Conservation (phyloP, 2,797 vertebrate genomes). For the Pantherophis alleghaniensis region DNA sequence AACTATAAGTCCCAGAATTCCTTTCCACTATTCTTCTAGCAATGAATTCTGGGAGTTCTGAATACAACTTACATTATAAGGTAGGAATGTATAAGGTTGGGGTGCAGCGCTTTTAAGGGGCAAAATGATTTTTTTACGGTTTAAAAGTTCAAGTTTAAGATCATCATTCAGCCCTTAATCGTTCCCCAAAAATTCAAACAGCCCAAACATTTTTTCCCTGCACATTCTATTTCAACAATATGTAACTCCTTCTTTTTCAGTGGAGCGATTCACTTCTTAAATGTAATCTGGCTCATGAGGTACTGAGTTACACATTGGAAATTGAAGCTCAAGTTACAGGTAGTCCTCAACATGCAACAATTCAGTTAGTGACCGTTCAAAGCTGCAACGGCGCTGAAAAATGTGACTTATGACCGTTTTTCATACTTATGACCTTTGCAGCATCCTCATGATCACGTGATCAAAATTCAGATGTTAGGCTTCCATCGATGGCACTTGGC, state of each 20-base stretch:
- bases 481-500: no score
- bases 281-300: background rate
- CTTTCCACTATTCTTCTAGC: background rate
- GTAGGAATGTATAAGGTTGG: background rate
- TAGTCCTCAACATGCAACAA: no score
- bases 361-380: no score
- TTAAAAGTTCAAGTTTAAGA: background rate
- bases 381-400: no score
- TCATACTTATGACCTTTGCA: no score
- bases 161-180: background rate
- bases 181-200: background rate
- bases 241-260: background rate
- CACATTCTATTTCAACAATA: background rate
- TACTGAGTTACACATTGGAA: background rate
- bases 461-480: no score
- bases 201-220: background rate
- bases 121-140: background rate
- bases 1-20: background rate
- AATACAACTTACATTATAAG: background rate
- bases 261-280: background rate
- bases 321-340: background rate
- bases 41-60: background rate
- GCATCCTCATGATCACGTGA: no score
- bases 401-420: no score
- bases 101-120: background rate